Base-by-base conservation (phyloP, 2,888 invertebrate genomes). In the Dynastes tityus region DNA sequence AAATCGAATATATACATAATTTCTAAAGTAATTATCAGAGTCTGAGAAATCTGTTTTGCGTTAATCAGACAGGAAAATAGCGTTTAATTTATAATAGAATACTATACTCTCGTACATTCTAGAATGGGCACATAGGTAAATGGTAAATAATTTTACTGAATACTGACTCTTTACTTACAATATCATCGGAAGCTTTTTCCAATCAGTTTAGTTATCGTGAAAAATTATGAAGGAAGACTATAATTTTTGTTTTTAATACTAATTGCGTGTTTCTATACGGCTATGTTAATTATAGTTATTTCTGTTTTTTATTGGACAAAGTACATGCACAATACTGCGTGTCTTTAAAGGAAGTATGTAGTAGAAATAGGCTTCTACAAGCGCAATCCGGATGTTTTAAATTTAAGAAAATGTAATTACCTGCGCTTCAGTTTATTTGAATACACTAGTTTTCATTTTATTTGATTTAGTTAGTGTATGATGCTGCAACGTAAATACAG, bases 201-300 rank as follows among this genome's bases (percentile, higher is more conserved):
- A 58, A 16, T 58, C 22, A 22, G 8, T 6, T 32, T 63, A 32
- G 2, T 29, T 13, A 55, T 55, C 45, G 55, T 1, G 6, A 55
- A 63, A 32, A 29, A 29, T 63, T 29, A 29, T 29, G 13, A 5
- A 63, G 63, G 63, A 63, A 63, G 63, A 63, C 4, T 32, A 9
- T 13, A 63, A 63, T 63, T 63, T 32, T 11, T 63, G 61, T 63
- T 63, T 32, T n/a, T 11, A 11, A 63, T 11, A 2, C 32, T 63
- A 32, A 63, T 29, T 27, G 29, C 13, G 16, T 3, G 29, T 61
- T 61, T 61, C 27, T 61, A 61, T 61, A 11, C 9, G 3, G 6
- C 11, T 4, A 13, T 29, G 63, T 0, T 29, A 29, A 11, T 63
- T 13, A 63, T 32, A 5, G 32, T 29, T 63, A 29, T 63, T 63